These are phyloP conservation scores for Osmerus mordax DNA, from an alignment of 2,113 vertebrate species.

Conservation along the genomic window DNA sequence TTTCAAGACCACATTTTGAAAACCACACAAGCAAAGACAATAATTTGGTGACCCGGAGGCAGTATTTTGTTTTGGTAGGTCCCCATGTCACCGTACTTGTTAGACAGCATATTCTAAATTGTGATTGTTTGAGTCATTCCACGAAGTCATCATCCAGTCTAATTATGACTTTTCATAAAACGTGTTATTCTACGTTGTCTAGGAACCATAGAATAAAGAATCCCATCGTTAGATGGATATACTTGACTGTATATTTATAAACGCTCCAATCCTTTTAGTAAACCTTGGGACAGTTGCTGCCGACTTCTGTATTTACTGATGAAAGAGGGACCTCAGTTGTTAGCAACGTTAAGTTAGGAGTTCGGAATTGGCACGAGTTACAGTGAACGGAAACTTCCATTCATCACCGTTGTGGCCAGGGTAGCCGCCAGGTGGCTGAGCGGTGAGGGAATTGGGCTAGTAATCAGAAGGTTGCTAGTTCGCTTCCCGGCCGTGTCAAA, in stretches of 20 bases:
- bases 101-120: not conserved
- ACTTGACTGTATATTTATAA: not conserved
- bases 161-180: not conserved
- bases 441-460: no score
- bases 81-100: not conserved
- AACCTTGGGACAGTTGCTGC: no score
- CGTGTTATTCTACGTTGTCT: not conserved
- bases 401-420: no score
- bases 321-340: no score
- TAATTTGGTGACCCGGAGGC: not conserved
- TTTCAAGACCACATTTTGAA: not conserved
- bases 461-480: no score
- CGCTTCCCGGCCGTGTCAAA: no score
- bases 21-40: not conserved
- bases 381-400: no score
- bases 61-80: not conserved
- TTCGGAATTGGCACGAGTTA: no score
- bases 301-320: not conserved
- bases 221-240: not conserved
- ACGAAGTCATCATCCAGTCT: not conserved
- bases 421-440: no score
- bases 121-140: not conserved
- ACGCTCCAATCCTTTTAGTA: not conserved
- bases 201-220: not conserved
- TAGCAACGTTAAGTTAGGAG: no score